Base-by-base conservation (phyloP, 2,888 invertebrate genomes). In the Rhagonycha fulva region DNA sequence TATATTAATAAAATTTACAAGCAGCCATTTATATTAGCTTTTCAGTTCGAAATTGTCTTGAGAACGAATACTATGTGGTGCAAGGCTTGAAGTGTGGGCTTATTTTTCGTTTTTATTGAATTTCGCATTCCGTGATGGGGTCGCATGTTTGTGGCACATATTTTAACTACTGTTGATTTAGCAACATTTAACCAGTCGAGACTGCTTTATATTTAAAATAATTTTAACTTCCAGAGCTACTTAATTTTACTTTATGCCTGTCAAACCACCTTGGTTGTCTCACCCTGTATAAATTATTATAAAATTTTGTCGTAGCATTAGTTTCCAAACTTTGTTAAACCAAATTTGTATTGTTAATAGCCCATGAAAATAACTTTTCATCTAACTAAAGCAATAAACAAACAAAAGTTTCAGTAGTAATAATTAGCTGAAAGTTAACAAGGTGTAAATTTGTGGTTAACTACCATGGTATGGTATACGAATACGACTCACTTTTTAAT, bases 181-280 rank as follows among this genome's bases (percentile, higher is more conserved):
- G 80, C 77, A 80, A 78, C 81, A 72, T 79, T 66, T 84, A 82
- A 84, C 82, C 83, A 80, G 82, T 84, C 82, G 81, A 81, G 82
- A 84, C 84, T 83, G 83, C 82, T 82, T 84, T 84, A 83, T 84
- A 83, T 85, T 85, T 85, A 83, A 85, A 85, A 84, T 84, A 85
- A 85, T 85, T 84, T 85, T 80, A 82, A 76, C 72, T 80, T 83
- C 82, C 82, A 66, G n/a, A 66, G 12, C 63, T 66, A 12, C 63
- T 66, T 66, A 66, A 23, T 66, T 24, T 26, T 66, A 66, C 9
- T n/a, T 66, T 66, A 66, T 24, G 26, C 24, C 26, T 47, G 47
- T 47, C 47, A 47, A n/a, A 47, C 47, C 7, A n/a, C n/a, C 47
- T 47, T n/a, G 7, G n/a, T 47, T 5, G n/a, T n/a, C 47, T 47